Conservation (phyloP, 30 jellyfish, hydroid and myxozoan genomes). For the Rhopilema esculentum region DNA sequence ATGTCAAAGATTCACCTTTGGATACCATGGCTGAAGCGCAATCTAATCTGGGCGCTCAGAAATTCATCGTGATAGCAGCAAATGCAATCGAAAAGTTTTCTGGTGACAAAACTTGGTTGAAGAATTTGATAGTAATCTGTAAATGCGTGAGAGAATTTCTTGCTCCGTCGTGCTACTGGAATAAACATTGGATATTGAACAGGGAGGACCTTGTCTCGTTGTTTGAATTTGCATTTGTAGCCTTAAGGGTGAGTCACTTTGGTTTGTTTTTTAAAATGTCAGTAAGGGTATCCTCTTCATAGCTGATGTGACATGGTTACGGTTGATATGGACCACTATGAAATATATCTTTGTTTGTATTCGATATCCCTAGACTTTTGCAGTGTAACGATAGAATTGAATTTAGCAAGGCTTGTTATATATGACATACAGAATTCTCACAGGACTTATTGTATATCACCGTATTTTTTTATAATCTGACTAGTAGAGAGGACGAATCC, state of each 20-base stretch:
- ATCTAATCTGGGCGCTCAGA: constrained; percentile 21
- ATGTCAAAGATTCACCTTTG: not conserved
- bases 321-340: too few species aligned
- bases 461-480: too few species aligned
- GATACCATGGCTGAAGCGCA: not conserved
- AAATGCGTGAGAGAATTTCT: constrained; percentile 62
- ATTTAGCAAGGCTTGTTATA: too few species aligned
- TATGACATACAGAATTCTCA: too few species aligned
- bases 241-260: constrained; percentile 48
- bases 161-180: constrained; percentile 76
- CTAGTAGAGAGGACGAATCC: too few species aligned
- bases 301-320: too few species aligned
- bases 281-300: not conserved
- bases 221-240: constrained; percentile 53
- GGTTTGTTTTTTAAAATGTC: not conserved
- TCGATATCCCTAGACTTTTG: too few species aligned
- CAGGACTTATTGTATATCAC: too few species aligned
- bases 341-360: too few species aligned
- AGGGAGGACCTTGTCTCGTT: constrained; percentile 37
- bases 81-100: constrained; percentile 11
- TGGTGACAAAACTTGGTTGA: constrained; percentile 34
- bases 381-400: too few species aligned
- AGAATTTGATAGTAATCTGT: constrained; percentile 18
- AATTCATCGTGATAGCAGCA: constrained; percentile 17
- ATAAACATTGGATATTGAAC: constrained; percentile 65